Conservation (phyloP, 2,888 invertebrate genomes). For the Bellardia pandia region DNA sequence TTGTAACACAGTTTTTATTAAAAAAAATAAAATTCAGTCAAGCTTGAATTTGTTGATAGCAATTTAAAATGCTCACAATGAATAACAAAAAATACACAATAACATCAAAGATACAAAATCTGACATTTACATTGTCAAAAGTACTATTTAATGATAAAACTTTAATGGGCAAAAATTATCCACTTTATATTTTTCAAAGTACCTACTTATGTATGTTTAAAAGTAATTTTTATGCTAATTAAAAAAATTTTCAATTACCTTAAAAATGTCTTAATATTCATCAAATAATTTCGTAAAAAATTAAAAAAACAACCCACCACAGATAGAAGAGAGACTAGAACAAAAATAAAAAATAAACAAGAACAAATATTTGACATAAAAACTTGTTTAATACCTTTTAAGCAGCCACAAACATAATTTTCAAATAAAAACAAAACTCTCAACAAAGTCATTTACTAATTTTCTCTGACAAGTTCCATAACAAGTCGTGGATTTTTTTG, state of each 20-base stretch:
- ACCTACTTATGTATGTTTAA: background rate
- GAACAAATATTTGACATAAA: conserved; percentile 34
- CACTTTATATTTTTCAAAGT: background rate
- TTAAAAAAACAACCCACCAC: conserved; percentile 62
- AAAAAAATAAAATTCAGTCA: conserved; percentile 54
- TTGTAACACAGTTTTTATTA: conserved; percentile 25
- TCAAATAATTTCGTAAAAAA: conserved; percentile 63
- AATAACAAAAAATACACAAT: background rate
- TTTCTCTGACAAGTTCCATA: conserved; percentile 74
- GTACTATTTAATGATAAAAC: background rate
- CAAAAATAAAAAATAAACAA: conserved; percentile 5
- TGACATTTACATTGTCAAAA: conserved; percentile 36
- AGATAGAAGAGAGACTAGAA: background rate
- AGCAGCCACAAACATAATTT: conserved; percentile 77
- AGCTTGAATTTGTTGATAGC: conserved; percentile 49
- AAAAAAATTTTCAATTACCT: conserved; percentile 68
- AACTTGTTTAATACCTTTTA: conserved; percentile 80
- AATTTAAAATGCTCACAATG: conserved; percentile 34
- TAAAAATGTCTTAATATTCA: conserved; percentile 71
- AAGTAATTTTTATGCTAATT: conserved; percentile 71
- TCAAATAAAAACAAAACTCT: conserved; percentile 78
- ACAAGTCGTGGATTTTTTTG: conserved; percentile 62
- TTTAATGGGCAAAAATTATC: background rate
- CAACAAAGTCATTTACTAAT: conserved; percentile 77
- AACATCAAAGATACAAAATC: background rate